Base-by-base conservation (phyloP, 1,140 invertebrate species). In the Colletes latitarsis region DNA sequence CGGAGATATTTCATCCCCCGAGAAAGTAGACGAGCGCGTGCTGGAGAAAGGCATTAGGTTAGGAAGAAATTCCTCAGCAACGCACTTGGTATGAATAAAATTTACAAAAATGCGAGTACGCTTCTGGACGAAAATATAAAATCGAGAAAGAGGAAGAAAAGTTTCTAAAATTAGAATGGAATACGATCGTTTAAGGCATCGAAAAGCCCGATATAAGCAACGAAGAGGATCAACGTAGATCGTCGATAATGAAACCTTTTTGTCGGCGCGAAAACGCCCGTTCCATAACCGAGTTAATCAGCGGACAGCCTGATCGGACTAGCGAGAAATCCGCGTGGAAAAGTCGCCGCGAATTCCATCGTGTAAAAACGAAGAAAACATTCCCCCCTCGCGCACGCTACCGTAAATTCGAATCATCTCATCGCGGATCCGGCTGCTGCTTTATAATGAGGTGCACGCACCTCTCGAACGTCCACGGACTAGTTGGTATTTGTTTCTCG, bases 401-500 rank as follows among this genome's bases (percentile, higher is more conserved):
- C 60, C 66, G 82, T 86, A 86, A 86, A 85, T 78, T 82, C 71
- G 77, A 85, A 86, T 60, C 71, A 74, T 83, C 72, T 81, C 39
- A 64, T 81, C 53, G 17, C 43, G 49, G 53, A 70, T 21, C 62
- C 75, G 69, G 43, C 67, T 68, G 58, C 64, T 75, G 82, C 19
- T 87, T 86, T 86, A 66, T 79, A 82, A 87, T 86, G 82, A 86
- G 70, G 21, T 67, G 77, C 82, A 87, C 78, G 84, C 77, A 84
- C 84, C 75, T 86, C 55, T 66, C 83, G 62, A 84, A 86, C 82
- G 73, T 83, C 74, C 64, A 62, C 58, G 21, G 73, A 81, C 77
- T 87, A 69, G 84, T 87, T 85, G 81, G 69, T 87, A 85, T 87
- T 87, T 87, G 85, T 81, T 86, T 86, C 85, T 83, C 85, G 85